Base-by-base conservation (phyloP, 2,113 vertebrate species). In the Aramus guarauna region DNA sequence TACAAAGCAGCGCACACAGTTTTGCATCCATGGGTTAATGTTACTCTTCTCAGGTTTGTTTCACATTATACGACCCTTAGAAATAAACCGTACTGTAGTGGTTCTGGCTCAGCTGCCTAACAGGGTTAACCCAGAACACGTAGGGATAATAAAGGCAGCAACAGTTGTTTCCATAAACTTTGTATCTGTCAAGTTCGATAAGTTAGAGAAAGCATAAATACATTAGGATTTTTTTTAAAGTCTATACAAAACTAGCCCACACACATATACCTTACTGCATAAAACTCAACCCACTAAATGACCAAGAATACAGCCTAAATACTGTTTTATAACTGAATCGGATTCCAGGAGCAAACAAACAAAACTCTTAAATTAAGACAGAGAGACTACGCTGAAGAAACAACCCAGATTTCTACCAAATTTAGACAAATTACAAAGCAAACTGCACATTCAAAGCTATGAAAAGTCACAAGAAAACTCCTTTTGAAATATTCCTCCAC, bases 1-100 rank as follows among this genome's bases (percentile, higher is more conserved):
- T 95, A 83, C 92, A 78, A 92, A 83, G 41, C 50, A 94, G 32
- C 81, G 88, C 68, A 89, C 89, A 83, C 81, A 77, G 84, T 93
- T 64, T 13, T 37, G 60, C 69, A 56, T 18, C 62, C 66, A 20
- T 34, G 72, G 48, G 7, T 39, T 75, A 75, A 47, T 4, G 22
- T 36, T 78, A 63, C 39, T 62, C 20, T 71, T 78, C 60, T 67
- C 67, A 55, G 39, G 23, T 91, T 88, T 75, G 29, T 66, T 64
- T 81, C n/a, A 41, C 5, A 5, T 63, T 59, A 15, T 11, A 23
- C 69, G 12, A 85, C 19, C 26, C 53, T 66, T 60, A 56, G 37
- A 81, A 75, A 67, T 39, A 60, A 71, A 60, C 4, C 10, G 55
- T 50, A 14, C 23, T 27, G 24, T 12, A n/a, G 6, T 27, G 8